Conservation (phyloP, 2,797 vertebrate genomes). For the Arrhamphus sclerolepis region DNA sequence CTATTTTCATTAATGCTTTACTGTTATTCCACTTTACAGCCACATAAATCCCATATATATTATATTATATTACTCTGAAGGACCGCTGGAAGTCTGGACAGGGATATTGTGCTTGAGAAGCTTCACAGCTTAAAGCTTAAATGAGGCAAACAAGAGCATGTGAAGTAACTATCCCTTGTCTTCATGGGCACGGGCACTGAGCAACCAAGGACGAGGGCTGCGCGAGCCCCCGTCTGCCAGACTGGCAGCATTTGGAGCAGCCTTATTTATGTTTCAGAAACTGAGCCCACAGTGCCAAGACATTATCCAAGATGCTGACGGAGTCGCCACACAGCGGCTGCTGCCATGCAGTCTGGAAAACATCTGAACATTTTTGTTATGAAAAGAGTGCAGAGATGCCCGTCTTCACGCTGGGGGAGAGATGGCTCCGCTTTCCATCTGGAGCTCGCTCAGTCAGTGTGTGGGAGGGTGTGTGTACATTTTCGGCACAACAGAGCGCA, state of each 20-base stretch:
- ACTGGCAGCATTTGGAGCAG: conserved; percentile 46
- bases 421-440: conserved; percentile 68
- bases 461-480: conserved; percentile 64
- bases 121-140: too few species aligned
- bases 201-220: conserved; percentile 2
- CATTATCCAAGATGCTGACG: conserved; percentile 77
- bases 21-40: conserved; percentile 31
- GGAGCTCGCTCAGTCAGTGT: conserved; percentile 56
- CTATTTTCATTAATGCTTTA: conserved; percentile 33
- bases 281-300: conserved; percentile 73
- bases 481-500: conserved; percentile 58
- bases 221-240: conserved; percentile 29
- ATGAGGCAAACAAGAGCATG: too few species aligned
- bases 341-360: conserved; percentile 81
- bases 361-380: conserved; percentile 79
- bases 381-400: conserved; percentile 78
- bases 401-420: conserved; percentile 29
- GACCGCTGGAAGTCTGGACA: conserved; percentile 4
- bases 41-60: conserved; percentile 32
- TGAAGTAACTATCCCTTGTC: too few species aligned
- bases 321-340: conserved; percentile 67
- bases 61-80: conserved; percentile 14
- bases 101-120: conserved; percentile 5
- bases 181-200: conserved; percentile 8
- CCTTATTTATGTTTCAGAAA: conserved; percentile 78